Conservation (phyloP, 2,113 vertebrate genomes). For the Triplophysa rosa region DNA sequence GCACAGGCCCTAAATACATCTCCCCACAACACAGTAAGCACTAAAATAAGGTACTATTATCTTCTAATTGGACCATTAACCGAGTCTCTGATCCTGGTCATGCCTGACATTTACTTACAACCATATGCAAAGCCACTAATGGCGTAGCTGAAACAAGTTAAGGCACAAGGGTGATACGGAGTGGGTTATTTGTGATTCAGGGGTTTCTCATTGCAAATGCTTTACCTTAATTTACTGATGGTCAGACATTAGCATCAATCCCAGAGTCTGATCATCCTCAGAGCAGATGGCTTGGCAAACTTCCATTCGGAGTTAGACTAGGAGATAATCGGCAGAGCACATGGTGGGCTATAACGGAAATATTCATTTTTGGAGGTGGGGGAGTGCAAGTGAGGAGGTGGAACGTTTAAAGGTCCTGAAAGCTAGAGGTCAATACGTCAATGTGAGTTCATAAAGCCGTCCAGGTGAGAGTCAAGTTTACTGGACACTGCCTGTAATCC, state of each 20-base stretch:
- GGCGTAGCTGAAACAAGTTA: background rate
- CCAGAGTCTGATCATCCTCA: constrained; percentile 43
- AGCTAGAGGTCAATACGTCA: constrained; percentile 19
- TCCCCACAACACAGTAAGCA: constrained; percentile 13
- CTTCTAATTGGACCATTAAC: constrained; percentile 33
- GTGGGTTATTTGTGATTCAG: constrained; percentile 35
- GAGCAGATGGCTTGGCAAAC: constrained; percentile 64
- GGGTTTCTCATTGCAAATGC: constrained; percentile 19
- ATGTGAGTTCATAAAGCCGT: constrained; percentile 15
- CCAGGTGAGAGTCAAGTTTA: constrained; percentile 19
- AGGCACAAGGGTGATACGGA: constrained; percentile 12
- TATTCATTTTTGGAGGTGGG: background rate
- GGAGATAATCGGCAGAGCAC: constrained; percentile 62
- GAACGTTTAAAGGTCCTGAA: constrained; percentile 8
- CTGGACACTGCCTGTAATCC: constrained; percentile 24
- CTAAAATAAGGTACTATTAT: constrained; percentile 27
- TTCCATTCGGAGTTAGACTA: constrained; percentile 51
- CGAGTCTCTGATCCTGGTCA: background rate
- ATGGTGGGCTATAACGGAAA: constrained; percentile 58
- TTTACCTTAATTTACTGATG: constrained; percentile 43
- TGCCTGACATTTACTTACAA: constrained; percentile 19
- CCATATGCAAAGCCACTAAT: constrained; percentile 20
- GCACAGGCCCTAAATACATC: constrained; percentile 9
- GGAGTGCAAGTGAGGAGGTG: constrained; percentile 20
- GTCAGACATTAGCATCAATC: constrained; percentile 36